These are phyloP conservation scores for Phodopus roborovskii DNA, from an alignment of 2,113 vertebrate species.

Conservation along the genomic window DNA sequence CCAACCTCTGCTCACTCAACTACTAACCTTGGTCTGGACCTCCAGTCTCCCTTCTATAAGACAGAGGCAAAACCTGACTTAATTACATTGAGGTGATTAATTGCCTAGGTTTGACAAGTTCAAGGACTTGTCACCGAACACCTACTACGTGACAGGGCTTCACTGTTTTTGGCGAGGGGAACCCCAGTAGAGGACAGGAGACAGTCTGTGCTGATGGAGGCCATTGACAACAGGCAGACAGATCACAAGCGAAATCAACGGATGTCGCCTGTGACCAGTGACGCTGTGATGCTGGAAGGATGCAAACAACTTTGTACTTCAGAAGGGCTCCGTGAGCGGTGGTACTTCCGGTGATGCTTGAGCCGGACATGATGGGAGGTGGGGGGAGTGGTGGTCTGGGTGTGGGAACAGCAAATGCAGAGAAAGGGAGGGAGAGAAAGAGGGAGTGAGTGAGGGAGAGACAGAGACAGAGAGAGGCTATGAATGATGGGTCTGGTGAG, in stretches of 20 bases:
- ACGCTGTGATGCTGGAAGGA: background rate
- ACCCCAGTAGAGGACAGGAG: background rate
- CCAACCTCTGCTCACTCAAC: background rate
- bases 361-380: background rate
- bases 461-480: background rate
- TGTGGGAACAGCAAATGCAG: background rate
- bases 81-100: background rate
- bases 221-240: background rate
- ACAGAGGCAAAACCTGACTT: background rate
- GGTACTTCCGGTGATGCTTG: background rate
- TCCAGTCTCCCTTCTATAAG: conserved; percentile 16
- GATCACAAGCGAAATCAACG: background rate
- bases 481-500: background rate
- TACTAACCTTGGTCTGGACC: background rate
- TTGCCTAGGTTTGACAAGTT: background rate
- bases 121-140: background rate
- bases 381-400: background rate
- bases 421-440: background rate
- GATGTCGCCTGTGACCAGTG: background rate
- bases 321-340: background rate
- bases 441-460: background rate
- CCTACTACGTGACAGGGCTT: background rate
- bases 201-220: background rate
- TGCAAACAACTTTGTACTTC: background rate
- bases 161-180: background rate